A percentile compares a stretch with the other conserved stretches of the same genome.
phyloP scores from a whole-genome alignment of 2,888 invertebrate genomes.

The Drosophila kokeensis region DNA sequence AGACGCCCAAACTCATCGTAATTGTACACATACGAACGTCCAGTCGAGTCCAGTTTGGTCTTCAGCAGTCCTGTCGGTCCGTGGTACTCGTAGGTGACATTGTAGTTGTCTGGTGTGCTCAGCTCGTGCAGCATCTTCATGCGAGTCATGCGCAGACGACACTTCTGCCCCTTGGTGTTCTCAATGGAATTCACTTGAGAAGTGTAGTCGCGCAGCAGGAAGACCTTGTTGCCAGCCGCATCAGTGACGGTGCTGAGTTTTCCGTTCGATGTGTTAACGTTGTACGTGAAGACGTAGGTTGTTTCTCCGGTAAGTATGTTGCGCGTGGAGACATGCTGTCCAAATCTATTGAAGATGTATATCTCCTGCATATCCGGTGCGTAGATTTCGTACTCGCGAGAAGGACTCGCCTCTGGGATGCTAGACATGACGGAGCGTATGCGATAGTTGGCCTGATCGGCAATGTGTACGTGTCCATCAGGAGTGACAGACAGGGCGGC shows the following conservation, averaged over 20 bases:
- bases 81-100: constrained; percentile 97
- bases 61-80: constrained; percentile 95
- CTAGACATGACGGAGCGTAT: constrained; percentile 95
- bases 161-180: constrained; percentile 96
- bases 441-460: constrained; percentile 96
- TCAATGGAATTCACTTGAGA: constrained; percentile 97
- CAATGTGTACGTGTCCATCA: constrained; percentile 96
- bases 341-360: constrained; percentile 96
- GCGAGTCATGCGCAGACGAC: constrained; percentile 94
- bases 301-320: constrained; percentile 98
- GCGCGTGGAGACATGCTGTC: constrained; percentile 96
- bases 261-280: constrained; percentile 98
- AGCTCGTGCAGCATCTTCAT: constrained; percentile 96
- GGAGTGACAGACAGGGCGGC: constrained; percentile 97
- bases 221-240: constrained; percentile 95
- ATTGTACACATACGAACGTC: constrained; percentile 95
- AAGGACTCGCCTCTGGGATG: constrained; percentile 93
- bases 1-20: constrained; percentile 97
- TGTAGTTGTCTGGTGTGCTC: constrained; percentile 96
- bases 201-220: constrained; percentile 92
- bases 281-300: constrained; percentile 97
- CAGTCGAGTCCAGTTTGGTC: constrained; percentile 95
- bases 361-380: constrained; percentile 98
- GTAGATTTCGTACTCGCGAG: constrained; percentile 96
- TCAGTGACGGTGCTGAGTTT: constrained; percentile 97